Percentiles rank a stretch among this genome's conserved stretches.
These are phyloP conservation scores for Notarius quadriscutis DNA, from an alignment of 2,113 vertebrate genomes.

Conservation along the genomic window DNA sequence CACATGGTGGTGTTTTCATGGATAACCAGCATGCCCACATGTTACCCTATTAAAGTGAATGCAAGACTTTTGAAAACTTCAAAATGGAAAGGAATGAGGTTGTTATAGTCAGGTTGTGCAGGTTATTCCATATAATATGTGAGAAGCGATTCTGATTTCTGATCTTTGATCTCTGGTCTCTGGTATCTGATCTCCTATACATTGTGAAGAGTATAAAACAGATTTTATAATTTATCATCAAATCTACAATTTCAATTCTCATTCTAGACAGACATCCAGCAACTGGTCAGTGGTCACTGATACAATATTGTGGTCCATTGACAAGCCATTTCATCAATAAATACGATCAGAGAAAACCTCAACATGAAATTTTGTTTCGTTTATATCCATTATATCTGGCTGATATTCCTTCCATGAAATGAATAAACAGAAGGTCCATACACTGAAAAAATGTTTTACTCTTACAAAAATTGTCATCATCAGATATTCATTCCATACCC, in stretches of 20 bases:
- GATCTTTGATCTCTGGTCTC: not conserved
- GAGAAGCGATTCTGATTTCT: not conserved
- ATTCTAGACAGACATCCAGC: not conserved
- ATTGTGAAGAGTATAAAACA: not conserved
- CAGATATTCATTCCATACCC: not conserved
- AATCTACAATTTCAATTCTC: not conserved
- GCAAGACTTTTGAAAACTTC: too few relatives aligned
- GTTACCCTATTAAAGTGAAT: not conserved
- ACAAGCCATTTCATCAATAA: not conserved
- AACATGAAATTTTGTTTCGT: not conserved
- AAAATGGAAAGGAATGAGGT: not conserved
- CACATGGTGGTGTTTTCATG: constrained; percentile 56
- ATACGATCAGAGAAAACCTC: not conserved
- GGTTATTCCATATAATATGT: not conserved
- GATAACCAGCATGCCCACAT: constrained; percentile 43
- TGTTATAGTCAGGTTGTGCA: not conserved
- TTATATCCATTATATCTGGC: too few relatives aligned
- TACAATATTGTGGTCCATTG: not conserved
- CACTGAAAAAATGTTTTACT: too few relatives aligned
- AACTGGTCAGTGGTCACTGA: too few relatives aligned
- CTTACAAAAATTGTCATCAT: not conserved
- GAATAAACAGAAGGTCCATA: not conserved
- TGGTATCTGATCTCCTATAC: not conserved
- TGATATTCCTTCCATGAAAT: not conserved
- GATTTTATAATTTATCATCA: not conserved